Conservation (phyloP, 2,888 invertebrate genomes). For the Leptopterna dolabrata region DNA sequence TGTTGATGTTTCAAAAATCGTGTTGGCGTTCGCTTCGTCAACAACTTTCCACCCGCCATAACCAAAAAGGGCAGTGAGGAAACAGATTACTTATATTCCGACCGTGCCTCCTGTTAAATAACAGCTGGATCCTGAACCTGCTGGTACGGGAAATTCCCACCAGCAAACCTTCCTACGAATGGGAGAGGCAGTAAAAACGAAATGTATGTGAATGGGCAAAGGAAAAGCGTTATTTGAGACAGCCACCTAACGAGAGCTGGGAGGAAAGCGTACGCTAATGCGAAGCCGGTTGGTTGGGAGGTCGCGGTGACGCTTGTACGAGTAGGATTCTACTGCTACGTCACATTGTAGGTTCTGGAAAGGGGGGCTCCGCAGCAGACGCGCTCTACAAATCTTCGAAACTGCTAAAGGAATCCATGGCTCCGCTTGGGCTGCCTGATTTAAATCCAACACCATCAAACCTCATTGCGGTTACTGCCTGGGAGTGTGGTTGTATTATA, state of each 20-base stretch:
- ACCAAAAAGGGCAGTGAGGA: too few species aligned
- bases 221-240: constrained; percentile 5
- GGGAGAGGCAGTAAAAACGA: not conserved
- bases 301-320: not conserved
- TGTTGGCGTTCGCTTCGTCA: too few species aligned
- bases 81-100: too few species aligned
- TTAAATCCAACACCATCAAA: not conserved
- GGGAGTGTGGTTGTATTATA: not conserved
- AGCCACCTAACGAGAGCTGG: not conserved
- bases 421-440: not conserved
- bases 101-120: too few species aligned
- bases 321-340: not conserved
- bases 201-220: not conserved
- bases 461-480: not conserved
- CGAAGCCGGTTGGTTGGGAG: not conserved
- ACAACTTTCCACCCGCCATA: too few species aligned
- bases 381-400: constrained; percentile 11
- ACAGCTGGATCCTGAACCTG: not conserved
- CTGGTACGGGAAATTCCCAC: not conserved
- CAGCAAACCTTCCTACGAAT: not conserved
- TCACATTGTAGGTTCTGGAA: not conserved
- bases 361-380: not conserved
- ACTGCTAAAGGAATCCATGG: not conserved
- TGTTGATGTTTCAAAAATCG: too few species aligned
- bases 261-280: not conserved